These are phyloP conservation scores for Glomeris maerens DNA, from an alignment of 1,140 invertebrate species.

Conservation along the genomic window DNA sequence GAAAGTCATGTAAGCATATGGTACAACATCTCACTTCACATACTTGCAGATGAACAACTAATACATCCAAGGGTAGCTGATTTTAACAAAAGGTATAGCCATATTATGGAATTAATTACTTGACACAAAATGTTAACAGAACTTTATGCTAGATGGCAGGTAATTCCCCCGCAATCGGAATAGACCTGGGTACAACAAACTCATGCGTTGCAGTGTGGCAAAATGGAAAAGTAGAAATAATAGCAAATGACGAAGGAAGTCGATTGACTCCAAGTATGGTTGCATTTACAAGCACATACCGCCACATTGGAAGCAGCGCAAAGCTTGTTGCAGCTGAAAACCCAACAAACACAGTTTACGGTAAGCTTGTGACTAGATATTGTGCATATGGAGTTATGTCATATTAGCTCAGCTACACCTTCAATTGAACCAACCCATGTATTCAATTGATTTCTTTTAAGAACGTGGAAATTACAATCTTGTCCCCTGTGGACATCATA, in stretches of 20 bases:
- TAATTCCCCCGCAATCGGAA: constrained; percentile 25
- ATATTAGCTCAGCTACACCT: no score
- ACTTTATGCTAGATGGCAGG: not conserved
- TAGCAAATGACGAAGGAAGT: constrained; percentile 37
- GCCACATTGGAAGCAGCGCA: constrained; percentile 37
- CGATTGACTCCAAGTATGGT: constrained; percentile 40
- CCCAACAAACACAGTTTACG: constrained; percentile 32
- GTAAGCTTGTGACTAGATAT: no score
- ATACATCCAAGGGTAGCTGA: not conserved
- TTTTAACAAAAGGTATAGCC: no score
- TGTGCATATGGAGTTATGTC: no score
- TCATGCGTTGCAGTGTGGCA: constrained; percentile 35
- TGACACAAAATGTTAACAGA: not conserved
- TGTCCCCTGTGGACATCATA: not conserved
- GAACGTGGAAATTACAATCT: not conserved
- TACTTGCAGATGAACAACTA: not conserved
- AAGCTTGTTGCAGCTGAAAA: constrained; percentile 39
- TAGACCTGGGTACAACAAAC: constrained; percentile 35
- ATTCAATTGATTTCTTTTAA: not conserved
- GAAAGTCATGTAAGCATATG: not conserved
- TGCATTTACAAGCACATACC: constrained; percentile 37
- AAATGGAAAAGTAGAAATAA: constrained; percentile 35
- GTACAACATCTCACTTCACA: not conserved
- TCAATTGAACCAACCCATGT: no score
- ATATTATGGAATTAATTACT: no score